A percentile compares a stretch with the other conserved stretches of the same genome.
Conservation (phyloP, 2,888 invertebrate species). For the Aspidapion aeneum region DNA sequence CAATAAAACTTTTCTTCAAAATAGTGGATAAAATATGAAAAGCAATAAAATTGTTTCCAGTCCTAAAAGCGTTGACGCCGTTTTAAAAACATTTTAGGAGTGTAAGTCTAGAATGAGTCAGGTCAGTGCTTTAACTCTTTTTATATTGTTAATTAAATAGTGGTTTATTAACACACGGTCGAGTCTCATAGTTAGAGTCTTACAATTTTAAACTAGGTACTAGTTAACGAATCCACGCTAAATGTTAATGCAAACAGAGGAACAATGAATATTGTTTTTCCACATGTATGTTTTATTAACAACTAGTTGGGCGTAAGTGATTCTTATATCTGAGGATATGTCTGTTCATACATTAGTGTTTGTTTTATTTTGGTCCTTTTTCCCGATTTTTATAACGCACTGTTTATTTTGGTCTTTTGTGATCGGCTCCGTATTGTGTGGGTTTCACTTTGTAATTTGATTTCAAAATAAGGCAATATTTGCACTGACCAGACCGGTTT, state of each 20-base stretch:
- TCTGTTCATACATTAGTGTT: conserved; percentile 19
- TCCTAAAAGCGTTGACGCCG: not conserved
- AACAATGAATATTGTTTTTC: conserved; percentile 33
- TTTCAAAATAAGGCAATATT: conserved; percentile 18
- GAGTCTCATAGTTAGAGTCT: conserved; percentile 19
- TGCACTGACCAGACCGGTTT: not conserved
- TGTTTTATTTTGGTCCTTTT: conserved; percentile 26
- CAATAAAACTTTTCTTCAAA: too few species aligned
- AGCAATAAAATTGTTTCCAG: not conserved
- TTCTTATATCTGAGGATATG: conserved; percentile 23
- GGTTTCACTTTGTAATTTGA: conserved; percentile 32
- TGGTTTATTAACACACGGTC: not conserved
- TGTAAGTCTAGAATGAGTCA: not conserved
- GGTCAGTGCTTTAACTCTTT: not conserved
- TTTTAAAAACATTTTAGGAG: not conserved
- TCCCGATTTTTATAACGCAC: conserved; percentile 31
- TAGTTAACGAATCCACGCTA: conserved; percentile 37
- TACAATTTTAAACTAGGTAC: conserved; percentile 38
- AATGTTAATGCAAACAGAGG: conserved; percentile 34
- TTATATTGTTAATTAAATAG: not conserved
- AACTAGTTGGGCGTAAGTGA: conserved; percentile 30
- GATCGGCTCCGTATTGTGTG: conserved; percentile 34
- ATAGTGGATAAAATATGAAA: not conserved
- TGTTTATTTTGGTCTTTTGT: conserved; percentile 30
- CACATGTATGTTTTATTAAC: conserved; percentile 34